Evolutionary conservation across 2,113 vertebrate genomes (phyloP).

Genomic region (Phycodurus eques): DNA sequence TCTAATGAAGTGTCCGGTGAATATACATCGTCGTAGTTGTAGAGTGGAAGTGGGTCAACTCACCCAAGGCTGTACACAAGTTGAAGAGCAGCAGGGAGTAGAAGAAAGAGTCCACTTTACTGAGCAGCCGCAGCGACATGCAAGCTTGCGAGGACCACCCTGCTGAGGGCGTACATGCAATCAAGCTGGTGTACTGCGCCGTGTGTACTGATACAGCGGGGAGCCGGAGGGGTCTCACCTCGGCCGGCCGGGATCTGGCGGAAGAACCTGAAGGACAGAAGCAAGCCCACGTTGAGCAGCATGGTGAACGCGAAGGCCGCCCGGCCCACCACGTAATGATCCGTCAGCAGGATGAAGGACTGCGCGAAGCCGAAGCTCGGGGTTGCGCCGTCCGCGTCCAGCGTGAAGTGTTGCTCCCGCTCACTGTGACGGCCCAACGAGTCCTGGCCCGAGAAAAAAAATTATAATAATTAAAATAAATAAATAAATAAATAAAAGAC

Average conservation of each 20-base stretch:
- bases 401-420: constrained; percentile 80
- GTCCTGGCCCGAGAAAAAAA: constrained; percentile 73
- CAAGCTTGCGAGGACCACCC: constrained; percentile 70
- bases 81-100: constrained; percentile 86
- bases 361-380: constrained; percentile 81
- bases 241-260: constrained; percentile 67
- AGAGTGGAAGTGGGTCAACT: constrained; percentile 3
- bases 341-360: constrained; percentile 90
- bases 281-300: constrained; percentile 77
- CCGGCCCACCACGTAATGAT: constrained; percentile 82
- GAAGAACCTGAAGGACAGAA: constrained; percentile 80
- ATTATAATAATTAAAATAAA: no score
- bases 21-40: no score
- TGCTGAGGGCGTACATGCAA: constrained; percentile 24
- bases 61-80: constrained; percentile 88
- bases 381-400: constrained; percentile 79
- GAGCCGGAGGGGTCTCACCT: constrained; percentile 68
- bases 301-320: constrained; percentile 75
- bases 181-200: no score
- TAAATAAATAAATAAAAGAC: no score
- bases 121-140: constrained; percentile 83
- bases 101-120: constrained; percentile 83
- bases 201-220: neutral
- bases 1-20: no score
- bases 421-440: constrained; percentile 75